Evolutionary conservation across 2,888 invertebrate genomes (phyloP).

Genomic region (Argyresthia albistria): DNA sequence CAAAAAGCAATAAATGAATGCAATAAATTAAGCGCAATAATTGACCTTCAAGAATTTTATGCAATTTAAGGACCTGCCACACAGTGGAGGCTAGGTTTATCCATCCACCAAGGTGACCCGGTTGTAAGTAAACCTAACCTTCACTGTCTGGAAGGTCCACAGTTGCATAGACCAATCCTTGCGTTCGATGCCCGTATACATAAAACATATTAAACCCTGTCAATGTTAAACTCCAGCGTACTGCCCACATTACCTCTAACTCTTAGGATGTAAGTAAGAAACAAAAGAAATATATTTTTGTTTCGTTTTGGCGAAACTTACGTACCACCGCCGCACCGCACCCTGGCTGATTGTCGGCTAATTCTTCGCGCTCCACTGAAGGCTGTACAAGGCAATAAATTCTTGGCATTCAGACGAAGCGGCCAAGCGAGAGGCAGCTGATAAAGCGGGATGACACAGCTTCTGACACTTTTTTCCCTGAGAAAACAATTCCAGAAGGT

Average conservation of each 20-base stretch:
- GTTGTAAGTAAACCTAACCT: too few relatives aligned
- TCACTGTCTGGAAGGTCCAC: too few relatives aligned
- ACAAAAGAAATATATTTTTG: background rate
- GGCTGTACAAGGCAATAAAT: slow-evolving; percentile 66
- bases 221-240: too few relatives aligned
- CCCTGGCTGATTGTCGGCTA: slow-evolving; percentile 46
- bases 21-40: too few relatives aligned
- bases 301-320: background rate
- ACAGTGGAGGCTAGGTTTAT: too few relatives aligned
- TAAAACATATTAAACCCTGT: background rate
- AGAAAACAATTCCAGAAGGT: slow-evolving; percentile 39
- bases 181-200: background rate
- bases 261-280: background rate
- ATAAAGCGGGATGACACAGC: slow-evolving; percentile 61
- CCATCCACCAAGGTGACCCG: too few relatives aligned
- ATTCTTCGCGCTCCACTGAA: slow-evolving; percentile 53
- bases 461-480: slow-evolving; percentile 49
- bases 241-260: too few relatives aligned
- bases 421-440: slow-evolving; percentile 52
- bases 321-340: slow-evolving; percentile 1
- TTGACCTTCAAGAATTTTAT: too few relatives aligned
- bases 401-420: slow-evolving; percentile 56
- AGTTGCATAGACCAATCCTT: background rate
- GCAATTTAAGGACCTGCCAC: too few relatives aligned
- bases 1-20: too few relatives aligned